Evolutionary conservation across 2,888 invertebrate genomes (phyloP), one percentile per base, ranked within the genome.

Genomic region (Alloscopus bannaensis): DNA sequence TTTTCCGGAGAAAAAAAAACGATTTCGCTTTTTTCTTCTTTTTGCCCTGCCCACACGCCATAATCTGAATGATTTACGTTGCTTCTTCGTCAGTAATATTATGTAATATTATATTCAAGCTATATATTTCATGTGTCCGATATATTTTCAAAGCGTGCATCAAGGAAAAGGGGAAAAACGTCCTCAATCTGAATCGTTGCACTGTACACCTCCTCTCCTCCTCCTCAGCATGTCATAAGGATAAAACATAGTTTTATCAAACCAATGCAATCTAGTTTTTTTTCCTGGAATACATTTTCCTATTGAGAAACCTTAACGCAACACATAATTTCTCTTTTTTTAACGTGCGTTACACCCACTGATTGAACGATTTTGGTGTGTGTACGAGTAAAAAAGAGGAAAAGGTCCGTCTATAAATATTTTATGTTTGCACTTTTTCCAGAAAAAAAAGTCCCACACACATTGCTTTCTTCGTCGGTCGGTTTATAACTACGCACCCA

Each of bases 31-130:
- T n/a, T 42, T 36, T 8, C 36, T 52, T 52, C 11, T 55, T 26
- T 11, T 20, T 55, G 62, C 22, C 62, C 40, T 24, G 42, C 62
- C 62, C 62, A 22, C 62, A 24, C 26, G 42, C 42, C 62, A 62
- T 62, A 16, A n/a, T 42, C 22, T 62, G 62, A 62, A 40, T 24
- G 42, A 62, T 62, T 62, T 62, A 60, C 60, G 16, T 24, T 59
- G 11, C 31, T 31, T 18, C 18, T 59, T 20, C 13, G 8, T 2
- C 55, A 8, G 16, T 52, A 55, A 45, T 45, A 45, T n/a, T 16
- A 45, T 45, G n/a, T 16, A 16, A 45, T 45, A 45, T 45, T 45
- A 45, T 45, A n/a, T 45, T 16, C 36, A 36, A 8, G 13, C 13
- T 45, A 18, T n/a, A n/a, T 16, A 16, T 26, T 55, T 22, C 55